Base-by-base conservation (phyloP, 2,797 vertebrate genomes). In the Poeciliopsis presidionis region DNA sequence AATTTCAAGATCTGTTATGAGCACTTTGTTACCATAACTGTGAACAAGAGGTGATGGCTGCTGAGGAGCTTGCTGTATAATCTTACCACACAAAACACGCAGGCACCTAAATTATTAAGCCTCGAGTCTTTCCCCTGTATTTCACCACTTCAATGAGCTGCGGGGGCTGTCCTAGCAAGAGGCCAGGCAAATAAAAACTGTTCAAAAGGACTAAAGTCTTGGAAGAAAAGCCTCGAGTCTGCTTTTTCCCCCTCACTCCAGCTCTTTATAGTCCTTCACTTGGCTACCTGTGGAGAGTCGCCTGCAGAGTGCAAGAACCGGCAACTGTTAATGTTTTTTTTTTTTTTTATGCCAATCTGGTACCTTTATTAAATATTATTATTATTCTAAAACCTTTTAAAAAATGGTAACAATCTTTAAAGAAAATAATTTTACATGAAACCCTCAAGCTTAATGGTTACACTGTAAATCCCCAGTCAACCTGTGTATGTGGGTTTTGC, bases 41-140 rank as follows among this genome's bases (percentile, higher is more conserved):
- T 22, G 46, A 84, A 72, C 70, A 72, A 76, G 65, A 82, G 87
- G 82, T 83, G 88, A 87, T 16, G 47, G 78, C 83, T 84, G 82
- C 71, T 16, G 67, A 84, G 83, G 75, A 86, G 86, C 85, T 78
- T 1, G 81, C 87, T 86, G 87, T 90, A 89, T 94, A 94, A 90
- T 90, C 91, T 94, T 94, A 93, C 93, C 87, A 73, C 88, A 87
- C 86, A 89, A 78, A 89, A 90, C 92, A 86, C 87, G 78, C 83
- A 80, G 46, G 63, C 77, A 81, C 85, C 85, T 94, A 81, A 94
- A 94, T 94, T 90, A 94, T 94, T 94, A 91, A 94, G 91, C 87
- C 88, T 73, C 80, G 86, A 92, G 86, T 89, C 90, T 91, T 92
- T 88, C 86, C 81, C 89, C 81, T 88, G 84, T 82, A 81, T 93